A percentile compares a stretch with the other conserved stretches of the same genome.
phyloP scores from a whole-genome alignment of 1,140 invertebrate species.

The Drosophila insularis region DNA sequence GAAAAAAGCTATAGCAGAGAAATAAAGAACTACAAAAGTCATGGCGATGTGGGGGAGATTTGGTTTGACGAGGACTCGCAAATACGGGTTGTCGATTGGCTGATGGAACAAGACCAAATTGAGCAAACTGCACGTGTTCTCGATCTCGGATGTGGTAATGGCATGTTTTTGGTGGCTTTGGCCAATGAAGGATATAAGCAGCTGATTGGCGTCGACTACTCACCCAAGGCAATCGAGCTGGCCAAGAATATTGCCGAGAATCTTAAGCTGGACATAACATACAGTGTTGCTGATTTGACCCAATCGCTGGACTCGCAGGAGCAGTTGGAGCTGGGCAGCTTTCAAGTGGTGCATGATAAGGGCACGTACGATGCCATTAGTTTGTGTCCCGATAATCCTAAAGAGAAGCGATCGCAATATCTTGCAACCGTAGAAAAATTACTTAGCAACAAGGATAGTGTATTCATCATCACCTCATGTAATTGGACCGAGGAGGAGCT shows the following conservation, averaged over 20 bases:
- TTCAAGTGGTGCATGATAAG: conserved; percentile 91
- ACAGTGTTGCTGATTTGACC: conserved; percentile 83
- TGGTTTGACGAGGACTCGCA: conserved; percentile 96
- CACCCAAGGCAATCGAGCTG: conserved; percentile 89
- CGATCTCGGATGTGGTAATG: conserved; percentile 95
- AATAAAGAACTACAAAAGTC: conserved; percentile 90
- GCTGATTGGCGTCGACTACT: conserved; percentile 93
- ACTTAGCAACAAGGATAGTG: conserved; percentile 75
- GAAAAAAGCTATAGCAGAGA: conserved; percentile 91
- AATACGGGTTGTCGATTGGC: conserved; percentile 88
- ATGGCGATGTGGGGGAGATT: conserved; percentile 95
- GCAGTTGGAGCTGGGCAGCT: conserved; percentile 81
- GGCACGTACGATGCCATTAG: conserved; percentile 97
- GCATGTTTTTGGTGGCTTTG: conserved; percentile 91
- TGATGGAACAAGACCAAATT: conserved; percentile 82
- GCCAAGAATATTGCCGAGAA: conserved; percentile 86
- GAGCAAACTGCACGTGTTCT: conserved; percentile 84
- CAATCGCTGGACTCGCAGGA: conserved; percentile 19
- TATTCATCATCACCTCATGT: conserved; percentile 95
- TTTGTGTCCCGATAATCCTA: conserved; percentile 88
- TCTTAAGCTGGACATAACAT: conserved; percentile 84
- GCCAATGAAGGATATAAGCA: conserved; percentile 87
- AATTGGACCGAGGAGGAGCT: conserved; percentile 96
- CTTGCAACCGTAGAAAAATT: conserved; percentile 85
- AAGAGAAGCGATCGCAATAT: conserved; percentile 87